Conservation (phyloP, 2,888 invertebrate genomes). For the Monoplex corrugatus region DNA sequence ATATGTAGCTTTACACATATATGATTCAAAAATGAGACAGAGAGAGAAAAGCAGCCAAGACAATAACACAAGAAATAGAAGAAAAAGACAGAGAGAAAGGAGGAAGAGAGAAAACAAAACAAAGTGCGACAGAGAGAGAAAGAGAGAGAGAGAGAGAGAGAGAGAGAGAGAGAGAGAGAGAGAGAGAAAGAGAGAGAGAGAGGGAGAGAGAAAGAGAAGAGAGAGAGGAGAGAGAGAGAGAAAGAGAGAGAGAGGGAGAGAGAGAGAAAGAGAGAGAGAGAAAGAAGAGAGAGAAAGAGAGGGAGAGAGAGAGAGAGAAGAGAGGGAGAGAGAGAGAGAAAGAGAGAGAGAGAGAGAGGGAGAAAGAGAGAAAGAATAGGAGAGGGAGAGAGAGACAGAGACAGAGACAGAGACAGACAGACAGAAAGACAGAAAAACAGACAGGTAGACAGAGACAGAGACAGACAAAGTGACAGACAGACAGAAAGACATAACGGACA, state of each 20-base stretch:
- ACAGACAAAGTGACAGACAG: constrained; percentile 1
- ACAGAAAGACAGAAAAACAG: constrained; percentile 12
- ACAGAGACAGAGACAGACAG: constrained; percentile 35
- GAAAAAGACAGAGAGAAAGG: too few species aligned
- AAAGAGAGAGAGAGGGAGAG: constrained; percentile 41
- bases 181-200: background rate
- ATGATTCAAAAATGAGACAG: too few species aligned
- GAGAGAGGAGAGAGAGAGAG: background rate
- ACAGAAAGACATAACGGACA: constrained; percentile 30
- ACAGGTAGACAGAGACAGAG: constrained; percentile 41
- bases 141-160: background rate
- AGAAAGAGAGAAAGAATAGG: background rate
- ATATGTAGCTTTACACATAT: too few species aligned
- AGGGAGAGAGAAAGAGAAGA: background rate
- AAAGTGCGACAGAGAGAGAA: background rate
- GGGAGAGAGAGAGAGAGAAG: background rate
- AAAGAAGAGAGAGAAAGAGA: background rate
- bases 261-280: constrained; percentile 41
- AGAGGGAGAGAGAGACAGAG: background rate
- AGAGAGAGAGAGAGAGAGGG: constrained; percentile 25
- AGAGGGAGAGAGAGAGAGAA: background rate
- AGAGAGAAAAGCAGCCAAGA: too few species aligned
- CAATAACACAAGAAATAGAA: too few species aligned
- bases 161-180: constrained; percentile 11
- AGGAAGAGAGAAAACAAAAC: too few species aligned